Conservation (phyloP, 2,888 invertebrate genomes). For the Tetheella fluctuosa region DNA sequence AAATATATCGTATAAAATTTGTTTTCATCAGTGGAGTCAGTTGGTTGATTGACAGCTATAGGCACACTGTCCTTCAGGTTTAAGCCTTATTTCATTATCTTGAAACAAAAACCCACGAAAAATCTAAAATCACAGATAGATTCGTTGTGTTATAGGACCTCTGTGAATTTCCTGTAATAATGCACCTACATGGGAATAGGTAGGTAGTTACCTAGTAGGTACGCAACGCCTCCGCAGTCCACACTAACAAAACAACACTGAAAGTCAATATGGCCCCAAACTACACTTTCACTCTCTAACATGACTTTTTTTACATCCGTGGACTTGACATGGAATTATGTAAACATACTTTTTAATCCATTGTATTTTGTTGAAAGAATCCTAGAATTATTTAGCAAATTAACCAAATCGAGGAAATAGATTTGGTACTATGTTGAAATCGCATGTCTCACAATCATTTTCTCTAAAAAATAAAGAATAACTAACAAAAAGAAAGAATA, state of each 20-base stretch:
- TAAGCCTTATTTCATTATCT: too few species aligned
- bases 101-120: too few species aligned
- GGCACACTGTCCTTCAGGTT: too few species aligned
- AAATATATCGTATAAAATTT: neutral
- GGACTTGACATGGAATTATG: slow-evolving; percentile 11
- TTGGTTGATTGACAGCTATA: too few species aligned
- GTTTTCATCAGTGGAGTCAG: neutral
- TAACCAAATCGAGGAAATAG: slow-evolving; percentile 21
- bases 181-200: too few species aligned
- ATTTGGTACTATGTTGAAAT: slow-evolving; percentile 43
- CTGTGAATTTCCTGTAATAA: too few species aligned
- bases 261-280: slow-evolving; percentile 23
- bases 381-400: neutral
- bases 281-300: slow-evolving; percentile 39
- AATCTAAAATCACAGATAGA: slow-evolving; percentile 48
- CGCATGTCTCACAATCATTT: slow-evolving; percentile 63
- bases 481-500: slow-evolving; percentile 55
- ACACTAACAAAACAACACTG: slow-evolving; percentile 28
- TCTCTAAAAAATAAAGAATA: slow-evolving; percentile 51
- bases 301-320: too few species aligned
- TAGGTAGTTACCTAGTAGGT: too few species aligned
- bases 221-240: slow-evolving; percentile 15
- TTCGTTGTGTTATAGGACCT: too few species aligned
- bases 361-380: neutral
- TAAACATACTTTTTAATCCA: neutral